A percentile compares a stretch with the other conserved stretches of the same genome.
Evolutionary conservation across 2,113 vertebrate genomes (phyloP).

Genomic region (Centropus unirufus): DNA sequence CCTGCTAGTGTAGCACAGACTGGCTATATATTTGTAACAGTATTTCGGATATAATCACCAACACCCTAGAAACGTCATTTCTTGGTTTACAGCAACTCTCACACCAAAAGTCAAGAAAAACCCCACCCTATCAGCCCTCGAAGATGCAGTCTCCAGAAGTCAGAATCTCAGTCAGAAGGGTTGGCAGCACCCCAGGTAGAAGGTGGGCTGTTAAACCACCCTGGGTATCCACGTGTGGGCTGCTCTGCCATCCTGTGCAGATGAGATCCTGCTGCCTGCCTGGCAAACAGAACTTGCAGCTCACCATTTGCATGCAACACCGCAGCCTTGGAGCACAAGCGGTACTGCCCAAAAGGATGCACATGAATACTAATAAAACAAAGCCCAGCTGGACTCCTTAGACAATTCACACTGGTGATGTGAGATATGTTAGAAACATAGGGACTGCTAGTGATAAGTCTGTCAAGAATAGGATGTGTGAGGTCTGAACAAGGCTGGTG

Average conservation of each 20-base stretch:
- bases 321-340: not conserved
- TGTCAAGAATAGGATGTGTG: not conserved
- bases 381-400: not conserved
- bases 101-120: not conserved
- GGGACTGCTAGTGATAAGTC: not conserved
- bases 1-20: not conserved
- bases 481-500: not conserved
- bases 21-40: accelerated
- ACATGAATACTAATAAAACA: accelerated
- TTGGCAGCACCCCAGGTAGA: not conserved
- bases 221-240: accelerated
- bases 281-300: not conserved
- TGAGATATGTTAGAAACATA: not conserved
- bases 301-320: accelerated
- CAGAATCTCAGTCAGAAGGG: not conserved
- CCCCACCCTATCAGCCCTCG: not conserved
- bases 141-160: not conserved
- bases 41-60: not conserved
- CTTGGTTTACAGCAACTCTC: not conserved
- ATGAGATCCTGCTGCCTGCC: not conserved
- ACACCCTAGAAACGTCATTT: not conserved
- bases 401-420: not conserved
- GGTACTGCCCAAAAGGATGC: not conserved
- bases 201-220: not conserved
- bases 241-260: not conserved